Conservation (phyloP, 2,113 vertebrate genomes). For the Colius striatus region DNA sequence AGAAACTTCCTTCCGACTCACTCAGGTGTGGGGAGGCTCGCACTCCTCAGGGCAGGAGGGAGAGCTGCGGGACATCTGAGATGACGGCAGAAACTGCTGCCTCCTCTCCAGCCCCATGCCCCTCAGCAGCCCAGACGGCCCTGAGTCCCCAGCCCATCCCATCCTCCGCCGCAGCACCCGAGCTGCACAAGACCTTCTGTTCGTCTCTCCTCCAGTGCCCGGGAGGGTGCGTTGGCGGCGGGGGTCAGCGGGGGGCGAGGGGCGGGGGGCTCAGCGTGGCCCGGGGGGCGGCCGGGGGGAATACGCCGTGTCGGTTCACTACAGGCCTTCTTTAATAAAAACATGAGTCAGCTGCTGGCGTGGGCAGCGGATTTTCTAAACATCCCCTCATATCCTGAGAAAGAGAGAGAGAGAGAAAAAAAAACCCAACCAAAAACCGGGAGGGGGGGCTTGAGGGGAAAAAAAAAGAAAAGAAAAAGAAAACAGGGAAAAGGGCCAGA, state of each 20-base stretch:
- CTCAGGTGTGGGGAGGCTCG: not conserved
- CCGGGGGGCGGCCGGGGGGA: not conserved
- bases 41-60: not conserved
- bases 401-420: not conserved
- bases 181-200: not conserved
- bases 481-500: slow-evolving; percentile 35
- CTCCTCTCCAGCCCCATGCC: not conserved
- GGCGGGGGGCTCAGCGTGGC: not conserved
- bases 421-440: not conserved
- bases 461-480: not conserved
- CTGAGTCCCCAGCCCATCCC: not conserved
- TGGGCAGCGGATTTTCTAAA: slow-evolving; percentile 79
- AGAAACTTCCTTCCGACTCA: not conserved
- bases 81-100: not conserved
- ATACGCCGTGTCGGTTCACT: not conserved
- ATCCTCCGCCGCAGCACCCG: not conserved
- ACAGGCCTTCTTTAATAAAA: slow-evolving; percentile 72
- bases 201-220: not conserved
- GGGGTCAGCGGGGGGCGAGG: not conserved
- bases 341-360: slow-evolving; percentile 81
- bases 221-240: not conserved
- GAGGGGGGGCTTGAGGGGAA: not conserved
- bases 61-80: not conserved
- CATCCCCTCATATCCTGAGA: slow-evolving; percentile 84
- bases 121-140: rapidly evolving